Evolutionary conservation across 2,797 vertebrate genomes (phyloP).

Genomic region (Cuculus canorus): DNA sequence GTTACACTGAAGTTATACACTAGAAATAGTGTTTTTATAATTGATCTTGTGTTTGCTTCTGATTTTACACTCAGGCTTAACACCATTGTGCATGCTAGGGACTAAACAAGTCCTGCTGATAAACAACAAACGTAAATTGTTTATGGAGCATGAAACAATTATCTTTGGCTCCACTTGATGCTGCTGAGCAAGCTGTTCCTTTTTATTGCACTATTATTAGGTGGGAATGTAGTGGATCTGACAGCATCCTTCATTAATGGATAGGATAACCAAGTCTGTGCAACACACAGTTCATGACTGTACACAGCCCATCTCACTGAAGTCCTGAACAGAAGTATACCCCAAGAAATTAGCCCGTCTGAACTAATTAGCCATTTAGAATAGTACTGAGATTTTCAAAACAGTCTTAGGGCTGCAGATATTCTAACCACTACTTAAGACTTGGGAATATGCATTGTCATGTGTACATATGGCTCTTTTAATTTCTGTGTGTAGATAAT

Average conservation of each 20-base stretch:
- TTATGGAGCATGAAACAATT: constrained; percentile 47
- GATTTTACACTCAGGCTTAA: not conserved
- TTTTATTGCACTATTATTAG: not conserved
- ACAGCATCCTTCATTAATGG: not conserved
- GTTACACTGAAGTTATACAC: not conserved
- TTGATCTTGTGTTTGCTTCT: not conserved
- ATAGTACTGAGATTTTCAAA: not conserved
- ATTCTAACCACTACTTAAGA: not conserved
- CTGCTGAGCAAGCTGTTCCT: constrained; percentile 42
- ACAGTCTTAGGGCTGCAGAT: not conserved
- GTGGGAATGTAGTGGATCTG: not conserved
- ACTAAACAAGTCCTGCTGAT: not conserved
- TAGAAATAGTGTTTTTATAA: not conserved
- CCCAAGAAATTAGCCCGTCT: not conserved
- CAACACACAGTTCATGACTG: not conserved
- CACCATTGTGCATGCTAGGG: not conserved
- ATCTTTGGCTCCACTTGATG: constrained; percentile 35
- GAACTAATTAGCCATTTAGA: not conserved
- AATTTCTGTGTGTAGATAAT: not conserved
- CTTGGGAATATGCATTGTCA: not conserved
- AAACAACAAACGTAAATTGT: not conserved
- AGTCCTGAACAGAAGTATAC: not conserved
- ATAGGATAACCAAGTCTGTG: not conserved
- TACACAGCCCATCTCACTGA: not conserved
- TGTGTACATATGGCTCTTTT: rapidly evolving